Evolutionary conservation across 2,113 vertebrate species (phyloP).

Genomic region (Aspidoscelis tigris): DNA sequence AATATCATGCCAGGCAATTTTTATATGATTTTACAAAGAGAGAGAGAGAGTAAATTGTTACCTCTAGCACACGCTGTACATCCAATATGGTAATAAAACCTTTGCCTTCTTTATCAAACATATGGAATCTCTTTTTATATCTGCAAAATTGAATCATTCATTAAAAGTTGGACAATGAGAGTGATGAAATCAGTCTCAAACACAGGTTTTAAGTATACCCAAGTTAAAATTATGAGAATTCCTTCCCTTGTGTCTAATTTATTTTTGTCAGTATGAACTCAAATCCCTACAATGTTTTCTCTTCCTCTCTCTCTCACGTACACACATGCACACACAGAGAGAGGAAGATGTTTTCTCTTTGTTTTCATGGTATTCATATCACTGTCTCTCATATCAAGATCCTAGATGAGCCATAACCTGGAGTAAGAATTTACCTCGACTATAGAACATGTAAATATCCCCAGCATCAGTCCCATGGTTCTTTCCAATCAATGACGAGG

Average conservation of each 20-base stretch:
- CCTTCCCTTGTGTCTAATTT: background rate
- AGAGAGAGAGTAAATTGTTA: conserved; percentile 56
- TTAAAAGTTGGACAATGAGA: conserved; percentile 1
- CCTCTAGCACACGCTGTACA: conserved; percentile 91
- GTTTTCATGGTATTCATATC: background rate
- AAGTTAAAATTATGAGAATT: background rate
- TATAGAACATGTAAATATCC: background rate
- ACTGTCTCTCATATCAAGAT: background rate
- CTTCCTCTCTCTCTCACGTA: no score
- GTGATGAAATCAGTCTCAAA: background rate
- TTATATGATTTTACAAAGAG: background rate
- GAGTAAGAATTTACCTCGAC: background rate
- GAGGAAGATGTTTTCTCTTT: no score
- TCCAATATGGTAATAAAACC: conserved; percentile 96
- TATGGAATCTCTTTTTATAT: conserved; percentile 95
- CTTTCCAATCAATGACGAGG: background rate
- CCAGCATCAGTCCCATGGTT: background rate
- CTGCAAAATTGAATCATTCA: conserved; percentile 70
- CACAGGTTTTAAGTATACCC: background rate
- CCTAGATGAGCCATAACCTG: background rate
- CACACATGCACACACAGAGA: no score
- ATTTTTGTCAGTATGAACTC: background rate
- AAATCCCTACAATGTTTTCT: no score
- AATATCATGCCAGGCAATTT: background rate
- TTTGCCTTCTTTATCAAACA: conserved; percentile 94